Conservation (phyloP, 2,888 invertebrate genomes). For the Tinea trinotella region DNA sequence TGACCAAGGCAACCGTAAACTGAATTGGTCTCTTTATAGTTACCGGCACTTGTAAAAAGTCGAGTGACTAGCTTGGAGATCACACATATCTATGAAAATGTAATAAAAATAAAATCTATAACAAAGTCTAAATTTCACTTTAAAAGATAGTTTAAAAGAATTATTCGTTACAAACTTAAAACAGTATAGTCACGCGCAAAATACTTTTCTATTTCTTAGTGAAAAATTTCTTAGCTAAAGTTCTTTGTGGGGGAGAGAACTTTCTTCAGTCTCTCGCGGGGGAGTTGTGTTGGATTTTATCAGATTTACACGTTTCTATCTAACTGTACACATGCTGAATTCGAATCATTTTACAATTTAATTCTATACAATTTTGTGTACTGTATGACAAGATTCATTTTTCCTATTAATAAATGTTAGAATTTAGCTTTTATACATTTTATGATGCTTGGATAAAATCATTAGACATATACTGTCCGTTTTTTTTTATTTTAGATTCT, state of each 20-base stretch:
- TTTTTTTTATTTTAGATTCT: no score
- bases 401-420: no score
- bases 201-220: constrained; percentile 8
- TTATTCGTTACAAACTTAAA: background rate
- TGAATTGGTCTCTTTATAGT: no score
- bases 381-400: no score
- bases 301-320: constrained; percentile 14
- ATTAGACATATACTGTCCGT: no score
- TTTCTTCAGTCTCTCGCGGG: background rate
- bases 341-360: background rate
- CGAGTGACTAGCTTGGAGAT: no score
- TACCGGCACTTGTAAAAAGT: no score
- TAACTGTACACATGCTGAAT: background rate
- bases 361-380: background rate
- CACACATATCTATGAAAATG: background rate
- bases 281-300: constrained; percentile 10
- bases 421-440: no score
- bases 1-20: no score
- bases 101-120: background rate
- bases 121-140: background rate
- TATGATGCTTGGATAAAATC: no score
- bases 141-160: background rate
- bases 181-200: constrained; percentile 15
- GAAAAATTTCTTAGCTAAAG: background rate
- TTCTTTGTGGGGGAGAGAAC: background rate